Base-by-base conservation (phyloP, 2,888 invertebrate genomes). In the Lycia hirtaria region DNA sequence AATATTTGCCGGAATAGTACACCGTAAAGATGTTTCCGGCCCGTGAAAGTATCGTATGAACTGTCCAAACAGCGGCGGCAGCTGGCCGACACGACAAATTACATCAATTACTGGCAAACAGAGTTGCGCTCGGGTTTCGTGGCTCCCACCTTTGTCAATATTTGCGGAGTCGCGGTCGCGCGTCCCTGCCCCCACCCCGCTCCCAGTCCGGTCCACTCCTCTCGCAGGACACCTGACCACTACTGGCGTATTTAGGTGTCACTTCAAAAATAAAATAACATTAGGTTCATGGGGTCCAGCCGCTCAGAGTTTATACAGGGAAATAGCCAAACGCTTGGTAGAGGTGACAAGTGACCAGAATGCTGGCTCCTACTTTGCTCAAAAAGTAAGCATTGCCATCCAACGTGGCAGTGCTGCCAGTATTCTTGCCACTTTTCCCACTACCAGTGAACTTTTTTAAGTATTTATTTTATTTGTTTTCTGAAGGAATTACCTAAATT, bases 61-160 rank as follows among this genome's bases (percentile, higher is more conserved):
- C 88, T 80, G 79, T 80, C 73, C 82, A 90, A 88, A 92, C 85
- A 89, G 70, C 73, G 33, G 53, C 58, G 76, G 84, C 91, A 89
- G 91, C 89, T 91, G 91, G 75, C 75, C 86, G 90, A 91, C 89
- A 90, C 90, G 90, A 91, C 92, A 91, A 92, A 92, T 92, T 92
- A 92, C 92, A 86, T 90, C 92, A 91, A 92, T 92, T 89, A 91
- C 87, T 85, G 85, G 83, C 82, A 89, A 91, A 90, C 87, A 90
- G 73, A 69, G 73, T 68, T 62, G 69, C 65, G 83, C 80, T 91
- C 87, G 79, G 88, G 87, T 90, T 91, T 85, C 89, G 75, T 60
- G 75, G 82, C 83, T 79, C 83, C 88, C 88, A 89, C 91, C 91
- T 91, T 87, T 85, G 86, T 90, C 82, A 92, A 91, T 92, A 91